Conservation (phyloP, 2,888 invertebrate genomes). For the Dendrolimus houi region DNA sequence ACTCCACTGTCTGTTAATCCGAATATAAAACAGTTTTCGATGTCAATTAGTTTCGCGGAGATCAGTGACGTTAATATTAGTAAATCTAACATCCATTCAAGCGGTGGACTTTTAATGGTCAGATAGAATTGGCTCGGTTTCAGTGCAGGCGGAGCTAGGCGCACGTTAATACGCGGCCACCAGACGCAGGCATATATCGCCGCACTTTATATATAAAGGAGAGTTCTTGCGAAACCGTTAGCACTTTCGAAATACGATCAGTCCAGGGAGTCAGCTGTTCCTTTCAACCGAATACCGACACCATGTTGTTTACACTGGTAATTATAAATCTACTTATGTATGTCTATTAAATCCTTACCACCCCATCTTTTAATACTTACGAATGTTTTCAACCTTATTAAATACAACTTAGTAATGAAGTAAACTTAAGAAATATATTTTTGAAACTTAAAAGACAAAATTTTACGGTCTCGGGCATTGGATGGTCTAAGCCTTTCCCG, state of each 20-base stretch:
- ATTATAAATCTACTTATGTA: conserved; percentile 23
- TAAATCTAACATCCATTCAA: conserved; percentile 48
- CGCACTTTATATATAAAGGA: conserved; percentile 60
- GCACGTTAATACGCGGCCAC: conserved; percentile 37
- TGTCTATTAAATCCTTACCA: conserved; percentile 7
- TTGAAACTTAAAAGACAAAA: too few relatives aligned
- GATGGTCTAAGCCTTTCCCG: too few relatives aligned
- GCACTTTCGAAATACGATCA: conserved; percentile 63
- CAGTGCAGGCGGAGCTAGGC: conserved; percentile 41
- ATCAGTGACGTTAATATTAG: conserved; percentile 39
- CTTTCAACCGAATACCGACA: conserved; percentile 35
- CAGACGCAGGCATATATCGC: conserved; percentile 33
- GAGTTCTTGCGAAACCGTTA: conserved; percentile 68
- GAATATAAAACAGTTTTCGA: conserved; percentile 4
- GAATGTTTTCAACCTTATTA: too few relatives aligned
- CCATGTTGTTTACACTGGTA: conserved; percentile 55
- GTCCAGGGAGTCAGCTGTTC: conserved; percentile 66
- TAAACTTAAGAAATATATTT: too few relatives aligned
- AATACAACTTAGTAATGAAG: too few relatives aligned
- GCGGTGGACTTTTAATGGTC: conserved; percentile 50
- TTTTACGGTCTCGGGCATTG: too few relatives aligned
- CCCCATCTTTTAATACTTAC: too few relatives aligned
- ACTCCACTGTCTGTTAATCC: conserved; percentile 1
- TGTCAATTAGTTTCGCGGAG: conserved; percentile 22
- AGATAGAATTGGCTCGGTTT: conserved; percentile 62